Evolutionary conservation across 2,797 vertebrate species (phyloP).

Genomic region (Darevskia mixta): DNA sequence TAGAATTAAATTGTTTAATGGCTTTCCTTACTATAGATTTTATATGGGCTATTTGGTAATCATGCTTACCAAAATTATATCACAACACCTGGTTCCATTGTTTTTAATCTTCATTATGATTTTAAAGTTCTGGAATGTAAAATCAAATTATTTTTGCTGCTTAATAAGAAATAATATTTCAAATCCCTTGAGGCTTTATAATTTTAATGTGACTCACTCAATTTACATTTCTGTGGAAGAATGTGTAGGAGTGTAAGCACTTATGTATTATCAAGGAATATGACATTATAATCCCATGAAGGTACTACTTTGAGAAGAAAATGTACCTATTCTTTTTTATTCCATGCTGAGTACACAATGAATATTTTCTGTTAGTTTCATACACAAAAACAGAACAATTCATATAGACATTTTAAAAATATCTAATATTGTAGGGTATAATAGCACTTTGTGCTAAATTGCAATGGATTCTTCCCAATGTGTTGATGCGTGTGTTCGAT

Average conservation of each 20-base stretch:
- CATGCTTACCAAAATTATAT: constrained; percentile 67
- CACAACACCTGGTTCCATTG: constrained; percentile 60
- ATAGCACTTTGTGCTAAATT: background rate
- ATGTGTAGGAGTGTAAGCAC: constrained; percentile 76
- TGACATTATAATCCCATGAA: constrained; percentile 70
- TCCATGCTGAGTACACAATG: constrained; percentile 41
- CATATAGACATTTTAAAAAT: background rate
- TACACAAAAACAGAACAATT: constrained; percentile 29
- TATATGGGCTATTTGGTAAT: constrained; percentile 9
- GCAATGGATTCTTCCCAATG: background rate
- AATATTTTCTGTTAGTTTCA: constrained; percentile 32
- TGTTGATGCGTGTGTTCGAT: background rate
- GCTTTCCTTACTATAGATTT: too few relatives aligned
- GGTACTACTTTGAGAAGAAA: constrained; percentile 72
- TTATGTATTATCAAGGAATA: constrained; percentile 73
- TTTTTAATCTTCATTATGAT: constrained; percentile 37
- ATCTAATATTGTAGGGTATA: background rate
- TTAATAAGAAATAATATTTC: constrained; percentile 71
- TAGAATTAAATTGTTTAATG: constrained; percentile 47
- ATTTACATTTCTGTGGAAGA: constrained; percentile 70
- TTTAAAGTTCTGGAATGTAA: constrained; percentile 60
- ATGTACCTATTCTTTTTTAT: constrained; percentile 52
- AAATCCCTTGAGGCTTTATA: constrained; percentile 60
- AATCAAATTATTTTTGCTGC: constrained; percentile 69
- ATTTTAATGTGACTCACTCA: constrained; percentile 72